These are phyloP conservation scores for Fragum sueziense DNA, from an alignment of 2,888 invertebrate genomes.

Conservation along the genomic window DNA sequence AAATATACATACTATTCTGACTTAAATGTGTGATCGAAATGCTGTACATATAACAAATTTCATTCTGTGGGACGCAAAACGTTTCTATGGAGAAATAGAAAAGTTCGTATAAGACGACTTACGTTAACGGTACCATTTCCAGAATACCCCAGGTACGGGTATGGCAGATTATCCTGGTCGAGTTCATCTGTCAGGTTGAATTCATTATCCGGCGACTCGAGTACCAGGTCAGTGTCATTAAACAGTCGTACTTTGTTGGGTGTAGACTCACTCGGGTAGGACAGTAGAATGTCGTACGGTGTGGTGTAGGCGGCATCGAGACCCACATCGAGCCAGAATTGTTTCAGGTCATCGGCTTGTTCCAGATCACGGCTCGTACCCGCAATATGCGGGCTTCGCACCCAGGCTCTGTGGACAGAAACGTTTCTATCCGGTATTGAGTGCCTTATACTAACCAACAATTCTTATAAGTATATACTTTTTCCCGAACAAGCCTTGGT, in stretches of 20 bases:
- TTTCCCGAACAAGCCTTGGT: no score
- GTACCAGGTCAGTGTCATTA: slow-evolving; percentile 14
- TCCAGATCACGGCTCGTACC: slow-evolving; percentile 43
- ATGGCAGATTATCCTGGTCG: slow-evolving; percentile 68
- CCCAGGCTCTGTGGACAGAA: not conserved
- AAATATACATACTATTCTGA: no score
- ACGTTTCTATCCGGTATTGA: no score
- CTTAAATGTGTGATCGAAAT: no score
- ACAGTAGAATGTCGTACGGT: slow-evolving; percentile 53
- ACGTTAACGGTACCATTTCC: slow-evolving; percentile 66
- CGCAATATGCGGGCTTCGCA: slow-evolving; percentile 47
- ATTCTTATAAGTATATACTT: no score
- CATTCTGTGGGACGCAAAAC: no score
- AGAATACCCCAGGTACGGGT: slow-evolving; percentile 77
- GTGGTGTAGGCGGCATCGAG: slow-evolving; percentile 49
- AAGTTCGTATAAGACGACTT: no score
- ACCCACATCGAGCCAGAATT: slow-evolving; percentile 54
- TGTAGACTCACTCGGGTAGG: slow-evolving; percentile 47
- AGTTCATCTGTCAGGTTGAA: slow-evolving; percentile 69
- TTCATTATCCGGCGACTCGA: slow-evolving; percentile 68
- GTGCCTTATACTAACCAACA: no score
- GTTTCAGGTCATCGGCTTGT: slow-evolving; percentile 43
- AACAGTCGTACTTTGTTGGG: slow-evolving; percentile 41
- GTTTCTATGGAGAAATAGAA: no score
- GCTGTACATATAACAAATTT: no score